phyloP scores from a whole-genome alignment of 53 echinoderm and acorn worm genomes.

The Stichopus horrens region DNA sequence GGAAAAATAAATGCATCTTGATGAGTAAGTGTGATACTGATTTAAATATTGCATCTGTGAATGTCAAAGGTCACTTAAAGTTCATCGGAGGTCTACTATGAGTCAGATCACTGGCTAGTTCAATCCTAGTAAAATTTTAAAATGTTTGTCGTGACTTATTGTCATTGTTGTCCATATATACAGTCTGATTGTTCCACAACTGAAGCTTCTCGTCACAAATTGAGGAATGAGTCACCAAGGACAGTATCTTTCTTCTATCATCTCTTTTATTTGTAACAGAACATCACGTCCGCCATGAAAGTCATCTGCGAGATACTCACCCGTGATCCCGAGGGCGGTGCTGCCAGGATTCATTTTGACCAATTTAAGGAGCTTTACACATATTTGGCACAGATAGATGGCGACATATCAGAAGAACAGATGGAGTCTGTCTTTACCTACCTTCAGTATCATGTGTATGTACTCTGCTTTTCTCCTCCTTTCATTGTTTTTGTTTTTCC shows the following conservation, averaged over 20 bases:
- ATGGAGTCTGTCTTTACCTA: conserved; percentile 81
- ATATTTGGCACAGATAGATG: conserved; percentile 93
- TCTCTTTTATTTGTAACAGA: conserved; percentile 51
- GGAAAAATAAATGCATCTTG: no score
- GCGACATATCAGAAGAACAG: conserved; percentile 94
- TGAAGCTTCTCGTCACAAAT: no score
- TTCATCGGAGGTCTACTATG: no score
- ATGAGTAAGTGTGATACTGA: no score
- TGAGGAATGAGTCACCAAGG: no score
- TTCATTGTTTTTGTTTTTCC: not conserved
- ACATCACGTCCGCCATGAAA: conserved; percentile 94
- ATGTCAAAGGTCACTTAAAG: no score
- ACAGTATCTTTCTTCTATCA: not conserved
- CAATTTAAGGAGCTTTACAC: conserved; percentile 93
- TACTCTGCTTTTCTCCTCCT: not conserved
- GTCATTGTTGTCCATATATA: no score
- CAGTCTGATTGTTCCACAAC: no score
- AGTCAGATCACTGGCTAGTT: no score
- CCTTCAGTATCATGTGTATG: conserved; percentile 93
- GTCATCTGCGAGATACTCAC: conserved; percentile 94
- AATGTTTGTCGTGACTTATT: no score
- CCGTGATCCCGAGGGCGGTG: conserved; percentile 87
- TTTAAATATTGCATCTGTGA: no score
- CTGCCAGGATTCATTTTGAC: conserved; percentile 76
- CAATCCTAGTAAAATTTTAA: no score